phyloP scores from a whole-genome alignment of 1,140 invertebrate genomes.

The Eriocheir sinensis region DNA sequence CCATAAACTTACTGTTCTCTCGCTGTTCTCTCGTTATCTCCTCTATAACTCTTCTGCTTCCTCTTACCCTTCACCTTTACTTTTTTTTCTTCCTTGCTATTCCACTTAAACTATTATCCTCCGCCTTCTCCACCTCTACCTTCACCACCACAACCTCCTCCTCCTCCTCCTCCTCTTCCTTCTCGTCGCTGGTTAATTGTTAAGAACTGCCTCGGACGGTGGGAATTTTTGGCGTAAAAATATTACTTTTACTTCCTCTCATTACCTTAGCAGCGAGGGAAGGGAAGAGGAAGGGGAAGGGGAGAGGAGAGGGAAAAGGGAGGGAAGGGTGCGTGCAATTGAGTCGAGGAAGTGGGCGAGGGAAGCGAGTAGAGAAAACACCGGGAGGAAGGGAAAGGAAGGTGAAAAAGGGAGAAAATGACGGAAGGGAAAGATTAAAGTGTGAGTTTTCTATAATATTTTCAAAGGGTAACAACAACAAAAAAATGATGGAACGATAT shows the following conservation, averaged over 20 bases:
- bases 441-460: no score
- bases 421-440: neutral
- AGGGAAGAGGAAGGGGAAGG: neutral
- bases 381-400: neutral
- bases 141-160: constrained; percentile 4
- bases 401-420: neutral
- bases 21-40: no score
- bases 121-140: neutral
- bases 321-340: neutral
- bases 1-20: no score
- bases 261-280: neutral
- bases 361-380: neutral
- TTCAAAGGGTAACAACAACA: no score
- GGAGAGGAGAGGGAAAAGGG: neutral
- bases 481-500: no score
- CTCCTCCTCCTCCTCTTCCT: neutral
- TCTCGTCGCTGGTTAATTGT: no score
- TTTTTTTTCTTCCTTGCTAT: neutral
- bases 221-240: neutral
- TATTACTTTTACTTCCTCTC: constrained; percentile 24
- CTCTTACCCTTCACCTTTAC: neutral
- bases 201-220: neutral
- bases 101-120: neutral
- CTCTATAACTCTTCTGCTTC: neutral
- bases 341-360: neutral